These are phyloP conservation scores for Ianthella basta DNA, from an alignment of 37 sponge, comb jelly and placozoan species.

Conservation along the genomic window DNA sequence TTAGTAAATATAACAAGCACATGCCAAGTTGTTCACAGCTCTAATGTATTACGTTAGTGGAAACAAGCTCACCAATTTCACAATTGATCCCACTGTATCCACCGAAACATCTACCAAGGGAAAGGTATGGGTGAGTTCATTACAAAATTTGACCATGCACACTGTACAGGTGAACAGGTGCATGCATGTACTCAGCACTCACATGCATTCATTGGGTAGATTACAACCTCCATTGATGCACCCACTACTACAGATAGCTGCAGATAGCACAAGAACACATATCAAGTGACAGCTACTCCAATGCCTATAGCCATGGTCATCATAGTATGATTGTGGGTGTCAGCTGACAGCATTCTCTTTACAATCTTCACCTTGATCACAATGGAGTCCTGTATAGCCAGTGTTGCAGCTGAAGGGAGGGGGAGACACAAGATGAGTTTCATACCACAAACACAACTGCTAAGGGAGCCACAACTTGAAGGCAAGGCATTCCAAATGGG, in stretches of 20 bases:
- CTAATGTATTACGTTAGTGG: too few relatives aligned
- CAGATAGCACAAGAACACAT: background rate
- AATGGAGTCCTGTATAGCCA: background rate
- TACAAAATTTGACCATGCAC: background rate
- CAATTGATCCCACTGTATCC: too few relatives aligned
- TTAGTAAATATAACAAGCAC: too few relatives aligned
- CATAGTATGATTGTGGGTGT: too few relatives aligned
- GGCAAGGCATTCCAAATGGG: background rate
- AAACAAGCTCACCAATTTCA: too few relatives aligned
- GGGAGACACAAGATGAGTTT: background rate
- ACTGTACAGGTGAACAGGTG: background rate
- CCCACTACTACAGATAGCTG: conserved; percentile 45
- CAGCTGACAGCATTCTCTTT: background rate
- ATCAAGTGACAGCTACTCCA: background rate
- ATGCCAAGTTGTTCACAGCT: too few relatives aligned
- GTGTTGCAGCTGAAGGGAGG: background rate
- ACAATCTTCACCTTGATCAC: background rate
- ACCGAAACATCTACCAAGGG: conserved; percentile 48
- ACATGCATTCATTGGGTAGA: conserved; percentile 48
- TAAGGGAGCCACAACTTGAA: background rate
- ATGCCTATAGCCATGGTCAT: too few relatives aligned
- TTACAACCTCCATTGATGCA: conserved; percentile 45
- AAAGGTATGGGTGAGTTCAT: background rate
- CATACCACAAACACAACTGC: background rate
- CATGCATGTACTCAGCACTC: background rate